phyloP scores from a whole-genome alignment of 2,888 invertebrate genomes.

The Polydrusus tereticollis region DNA sequence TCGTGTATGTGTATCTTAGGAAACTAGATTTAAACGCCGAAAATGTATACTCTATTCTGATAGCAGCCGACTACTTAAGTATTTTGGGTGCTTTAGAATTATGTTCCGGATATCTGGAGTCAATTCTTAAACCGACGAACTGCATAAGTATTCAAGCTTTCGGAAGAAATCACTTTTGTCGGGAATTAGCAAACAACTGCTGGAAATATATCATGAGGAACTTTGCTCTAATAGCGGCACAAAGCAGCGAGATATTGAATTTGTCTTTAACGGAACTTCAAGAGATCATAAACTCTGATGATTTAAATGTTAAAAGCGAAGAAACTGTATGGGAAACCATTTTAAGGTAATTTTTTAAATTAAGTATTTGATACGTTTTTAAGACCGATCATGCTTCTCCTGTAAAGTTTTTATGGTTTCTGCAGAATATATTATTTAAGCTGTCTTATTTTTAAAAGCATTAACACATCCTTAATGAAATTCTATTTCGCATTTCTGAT shows the following conservation, averaged over 20 bases:
- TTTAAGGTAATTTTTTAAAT: slow-evolving; percentile 62
- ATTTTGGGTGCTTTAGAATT: slow-evolving; percentile 85
- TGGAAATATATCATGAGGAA: slow-evolving; percentile 73
- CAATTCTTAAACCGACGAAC: slow-evolving; percentile 80
- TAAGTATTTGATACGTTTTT: no score
- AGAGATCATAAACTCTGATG: slow-evolving; percentile 84
- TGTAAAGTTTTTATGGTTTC: no score
- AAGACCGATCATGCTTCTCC: no score
- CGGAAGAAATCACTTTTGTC: slow-evolving; percentile 83
- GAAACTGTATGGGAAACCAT: slow-evolving; percentile 90
- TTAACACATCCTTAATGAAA: neutral
- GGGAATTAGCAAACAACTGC: slow-evolving; percentile 76
- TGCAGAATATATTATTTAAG: no score
- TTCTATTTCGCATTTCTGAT: neutral
- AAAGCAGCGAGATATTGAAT: slow-evolving; percentile 82
- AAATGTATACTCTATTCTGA: slow-evolving; percentile 85
- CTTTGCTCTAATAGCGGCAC: slow-evolving; percentile 80
- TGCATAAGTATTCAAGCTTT: slow-evolving; percentile 89
- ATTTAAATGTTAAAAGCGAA: slow-evolving; percentile 89
- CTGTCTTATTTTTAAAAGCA: neutral
- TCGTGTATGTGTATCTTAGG: slow-evolving; percentile 89
- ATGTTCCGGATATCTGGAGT: slow-evolving; percentile 83
- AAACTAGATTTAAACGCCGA: slow-evolving; percentile 80
- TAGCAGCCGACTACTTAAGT: slow-evolving; percentile 90
- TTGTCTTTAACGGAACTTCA: slow-evolving; percentile 81